Evolutionary conservation across 2,797 vertebrate species (phyloP), one percentile per base, ranked within the genome.

Genomic region (Peromyscus eremicus): DNA sequence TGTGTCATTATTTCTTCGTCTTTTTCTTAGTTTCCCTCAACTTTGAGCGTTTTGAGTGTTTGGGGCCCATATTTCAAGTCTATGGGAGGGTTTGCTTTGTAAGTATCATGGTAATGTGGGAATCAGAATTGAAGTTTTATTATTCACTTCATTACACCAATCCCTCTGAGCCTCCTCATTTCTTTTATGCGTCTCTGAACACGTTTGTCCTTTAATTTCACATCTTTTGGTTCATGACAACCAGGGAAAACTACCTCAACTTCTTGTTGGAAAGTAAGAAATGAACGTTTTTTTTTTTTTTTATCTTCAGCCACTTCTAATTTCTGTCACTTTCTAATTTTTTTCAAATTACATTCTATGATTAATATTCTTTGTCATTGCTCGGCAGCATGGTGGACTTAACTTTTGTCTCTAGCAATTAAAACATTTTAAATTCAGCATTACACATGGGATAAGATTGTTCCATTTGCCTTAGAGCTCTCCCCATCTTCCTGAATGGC

Each of bases 221-320:
- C 81, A 79, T 75, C 6, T 89, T 92, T 88, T 79, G 16, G 55
- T 85, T 8, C 40, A 82, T 29, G 57, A 64, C 13, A 88, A 43
- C 49, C 29, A 79, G 9, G 10, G 79, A 88, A 95, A 93, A 95
- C 34, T 14, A 81, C 49, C 37, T 94, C 32, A 89, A 37, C 88
- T 97, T 97, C 43, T 97, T 91, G 12, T 29, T 76, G 64, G n/a
- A 91, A 95, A 97, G 60, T 86, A 52, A 91, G 82, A 96, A 92
- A 40, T 86, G 64, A 68, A 13, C 55, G 86, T 52, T 95, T 94
- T 46, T 46, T 46, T 95, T 77, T 95, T 94, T 40, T 40, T 40
- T 95, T 68, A 68, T 89, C 92, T 93, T 70, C 1, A 46, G 16
- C 32, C 94, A 71, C n/a, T 95, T 95, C 77, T 95, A 68, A 84